phyloP scores from a whole-genome alignment of 2,113 vertebrate genomes.

The Leptodactylus fuscus region DNA sequence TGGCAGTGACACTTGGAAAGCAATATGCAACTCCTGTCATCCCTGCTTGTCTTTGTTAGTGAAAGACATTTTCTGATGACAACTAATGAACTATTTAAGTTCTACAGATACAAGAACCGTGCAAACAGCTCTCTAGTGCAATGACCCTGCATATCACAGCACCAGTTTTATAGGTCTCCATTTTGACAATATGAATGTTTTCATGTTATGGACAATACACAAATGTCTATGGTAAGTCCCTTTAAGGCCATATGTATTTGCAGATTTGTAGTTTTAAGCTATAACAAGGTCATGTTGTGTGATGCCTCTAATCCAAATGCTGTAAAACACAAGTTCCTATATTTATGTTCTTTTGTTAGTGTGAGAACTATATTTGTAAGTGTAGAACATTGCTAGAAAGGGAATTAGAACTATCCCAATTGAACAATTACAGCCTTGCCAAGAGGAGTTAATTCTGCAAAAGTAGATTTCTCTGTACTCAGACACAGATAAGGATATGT shows the following conservation, averaged over 20 bases:
- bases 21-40: no score
- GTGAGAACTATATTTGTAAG: background rate
- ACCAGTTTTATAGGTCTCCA: no score
- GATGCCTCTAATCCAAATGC: background rate
- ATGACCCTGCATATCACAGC: background rate
- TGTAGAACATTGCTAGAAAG: background rate
- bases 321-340: background rate
- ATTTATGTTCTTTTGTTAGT: background rate
- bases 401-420: background rate
- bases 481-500: background rate
- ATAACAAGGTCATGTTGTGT: no score
- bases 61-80: no score
- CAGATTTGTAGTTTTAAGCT: no score
- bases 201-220: no score
- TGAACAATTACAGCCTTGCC: background rate
- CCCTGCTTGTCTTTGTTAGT: no score
- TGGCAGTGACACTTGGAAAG: no score
- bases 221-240: background rate
- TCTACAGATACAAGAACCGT: background rate
- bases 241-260: no score
- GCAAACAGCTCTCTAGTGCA: background rate
- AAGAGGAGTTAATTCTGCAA: background rate
- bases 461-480: background rate
- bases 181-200: no score
- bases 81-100: no score